Evolutionary conservation across 2,113 vertebrate genomes (phyloP).

Genomic region (Syngnathus scovelli): DNA sequence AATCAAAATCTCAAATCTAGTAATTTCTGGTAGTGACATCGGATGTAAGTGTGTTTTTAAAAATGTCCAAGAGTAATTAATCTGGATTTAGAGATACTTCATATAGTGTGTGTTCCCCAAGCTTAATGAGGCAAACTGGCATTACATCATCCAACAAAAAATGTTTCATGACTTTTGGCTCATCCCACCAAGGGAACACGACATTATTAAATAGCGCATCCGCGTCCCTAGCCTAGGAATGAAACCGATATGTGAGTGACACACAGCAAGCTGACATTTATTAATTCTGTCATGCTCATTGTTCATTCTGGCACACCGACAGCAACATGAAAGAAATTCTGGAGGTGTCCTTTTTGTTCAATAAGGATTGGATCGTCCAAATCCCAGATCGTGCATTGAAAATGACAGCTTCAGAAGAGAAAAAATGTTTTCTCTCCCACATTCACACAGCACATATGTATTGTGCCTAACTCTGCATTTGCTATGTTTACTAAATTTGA

Average conservation of each 20-base stretch:
- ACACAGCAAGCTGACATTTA: slow-evolving; percentile 40
- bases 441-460: neutral
- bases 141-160: no score
- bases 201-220: no score
- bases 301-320: slow-evolving; percentile 38
- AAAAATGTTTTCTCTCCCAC: no score
- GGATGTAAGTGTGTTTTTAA: neutral
- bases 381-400: neutral
- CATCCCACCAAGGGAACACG: no score
- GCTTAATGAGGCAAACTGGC: no score
- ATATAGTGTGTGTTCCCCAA: no score
- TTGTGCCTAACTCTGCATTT: neutral
- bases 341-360: neutral
- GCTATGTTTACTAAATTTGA: neutral
- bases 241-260: slow-evolving; percentile 1
- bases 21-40: no score
- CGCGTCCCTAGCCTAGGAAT: no score
- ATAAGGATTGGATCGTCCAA: slow-evolving; percentile 4
- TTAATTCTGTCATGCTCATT: slow-evolving; percentile 35
- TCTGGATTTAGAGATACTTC: neutral
- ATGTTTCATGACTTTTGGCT: no score
- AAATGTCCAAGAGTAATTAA: neutral
- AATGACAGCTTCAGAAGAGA: slow-evolving; percentile 5
- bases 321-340: slow-evolving; percentile 28
- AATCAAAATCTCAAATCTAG: no score